Percentiles rank a stretch among this genome's conserved stretches.
Evolutionary conservation across 1,140 invertebrate genomes (phyloP).

Genomic region (Lamellibrachia luymesi): DNA sequence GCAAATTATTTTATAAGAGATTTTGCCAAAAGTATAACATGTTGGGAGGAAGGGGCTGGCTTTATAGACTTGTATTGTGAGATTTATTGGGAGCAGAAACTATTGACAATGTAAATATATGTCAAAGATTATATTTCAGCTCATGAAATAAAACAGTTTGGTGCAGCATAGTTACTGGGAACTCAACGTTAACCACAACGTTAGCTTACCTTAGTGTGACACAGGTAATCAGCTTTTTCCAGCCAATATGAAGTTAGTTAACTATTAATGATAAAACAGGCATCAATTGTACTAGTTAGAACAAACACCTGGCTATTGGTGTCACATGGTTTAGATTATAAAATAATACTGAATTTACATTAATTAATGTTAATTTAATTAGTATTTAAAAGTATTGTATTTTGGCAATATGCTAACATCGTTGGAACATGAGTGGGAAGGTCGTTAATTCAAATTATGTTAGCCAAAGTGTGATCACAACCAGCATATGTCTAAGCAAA

Average conservation of each 20-base stretch:
- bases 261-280: background rate
- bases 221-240: background rate
- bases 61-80: no score
- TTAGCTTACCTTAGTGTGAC: background rate
- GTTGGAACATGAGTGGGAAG: background rate
- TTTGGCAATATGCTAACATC: background rate
- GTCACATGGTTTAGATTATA: no score
- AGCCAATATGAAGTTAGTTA: background rate
- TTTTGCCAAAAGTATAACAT: background rate
- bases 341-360: no score
- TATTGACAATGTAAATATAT: background rate
- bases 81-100: background rate
- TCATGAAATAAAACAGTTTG: no score
- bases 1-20: background rate
- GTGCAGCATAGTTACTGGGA: no score
- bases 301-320: no score
- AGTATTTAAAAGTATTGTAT: background rate
- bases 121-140: background rate
- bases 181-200: background rate
- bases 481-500: background rate
- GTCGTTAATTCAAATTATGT: background rate
- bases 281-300: background rate
- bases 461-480: background rate
- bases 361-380: no score
- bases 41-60: no score